Base-by-base conservation (phyloP, 2,797 vertebrate genomes). In the Ataeniobius toweri region DNA sequence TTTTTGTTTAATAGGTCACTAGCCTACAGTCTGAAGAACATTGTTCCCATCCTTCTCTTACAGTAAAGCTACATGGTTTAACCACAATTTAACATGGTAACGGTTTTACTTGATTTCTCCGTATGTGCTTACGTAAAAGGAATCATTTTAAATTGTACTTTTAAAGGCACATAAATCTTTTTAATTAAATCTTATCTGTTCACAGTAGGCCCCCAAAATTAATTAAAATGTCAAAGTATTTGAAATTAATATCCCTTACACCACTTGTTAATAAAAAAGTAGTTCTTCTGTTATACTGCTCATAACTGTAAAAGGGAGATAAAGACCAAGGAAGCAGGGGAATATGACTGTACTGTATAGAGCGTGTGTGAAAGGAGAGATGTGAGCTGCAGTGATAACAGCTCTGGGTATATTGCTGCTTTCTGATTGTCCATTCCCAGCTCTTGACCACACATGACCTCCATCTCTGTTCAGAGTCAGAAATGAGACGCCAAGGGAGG, bases 381-480 rank as follows among this genome's bases (percentile, higher is more conserved):
- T 67, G 83, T 86, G 86, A 89, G 85, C 89, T 83, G 77, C 83
- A 73, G 85, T 67, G 83, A 91, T 86, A 84, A 85, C 80, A 81
- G 80, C 78, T 79, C 53, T 56, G 83, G 71, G 50, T 79, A 71
- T 78, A 79, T 55, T 79, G 86, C 90, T 78, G 82, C 80, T 70
- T 81, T 83, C 82, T 83, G 90, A 91, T 91, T 91, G 89, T 92
- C 88, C 87, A 88, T 87, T 92, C 90, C 83, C 83, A 89, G 89
- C 88, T 92, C 90, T 88, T 92, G 89, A 92, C 90, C 91, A 89
- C 85, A 89, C 85, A 89, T 89, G 90, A 93, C 93, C 91, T 88
- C 91, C 88, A 88, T 92, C 87, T 65, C 79, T 82, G 83, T 73
- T 80, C 58, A 55, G 79, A 83, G 88, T 58, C 85, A 88, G 89